Base-by-base conservation (phyloP, 1,140 invertebrate genomes). In the Pseudomyrmex flavicornis region DNA sequence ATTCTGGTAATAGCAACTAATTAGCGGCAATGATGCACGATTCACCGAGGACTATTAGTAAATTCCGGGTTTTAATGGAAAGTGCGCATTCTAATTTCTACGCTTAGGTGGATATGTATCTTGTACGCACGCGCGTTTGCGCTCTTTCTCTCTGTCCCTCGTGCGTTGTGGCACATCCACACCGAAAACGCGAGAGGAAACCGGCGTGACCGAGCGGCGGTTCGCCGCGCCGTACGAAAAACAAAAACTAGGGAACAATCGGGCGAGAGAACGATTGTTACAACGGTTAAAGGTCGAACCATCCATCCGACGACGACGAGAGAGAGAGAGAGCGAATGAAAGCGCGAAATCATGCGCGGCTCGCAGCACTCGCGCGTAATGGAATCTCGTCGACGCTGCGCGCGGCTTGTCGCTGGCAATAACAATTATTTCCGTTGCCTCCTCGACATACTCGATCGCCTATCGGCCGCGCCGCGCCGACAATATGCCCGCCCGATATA, bases 391-490 rank as follows among this genome's bases (percentile, higher is more conserved):
- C 84, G 90, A 74, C 86, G 83, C 77, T 75, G 85, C 79, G 82
- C 84, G 63, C 7, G 74, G 85, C 83, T 85, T 90, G 91, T 90
- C 90, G 87, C 77, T 77, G 80, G 82, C 85, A 88, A 92, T 91
- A 91, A 91, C 88, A 85, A 92, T 91, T 91, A 88, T 88, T 88
- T 85, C 86, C 82, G 61, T 56, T 35, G 58, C 65, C 77, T 84
- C 70, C 76, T 56, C 72, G 79, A 75, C 66, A 85, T 63, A 59
- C 65, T 46, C 48, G 65, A 63, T 84, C 75, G 65, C 17, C 22
- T 69, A 80, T 61, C 82, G 80, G 26, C 12, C 44, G 17, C 50
- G 13, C 15, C n/a, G 54, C 52, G 20, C 65, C 44, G 44, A 54
- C 48, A 82, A 82, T 58, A 52, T 68, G 62, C 9, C 62, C 62